Conservation (phyloP, 2,797 vertebrate species). For the Huso huso region DNA sequence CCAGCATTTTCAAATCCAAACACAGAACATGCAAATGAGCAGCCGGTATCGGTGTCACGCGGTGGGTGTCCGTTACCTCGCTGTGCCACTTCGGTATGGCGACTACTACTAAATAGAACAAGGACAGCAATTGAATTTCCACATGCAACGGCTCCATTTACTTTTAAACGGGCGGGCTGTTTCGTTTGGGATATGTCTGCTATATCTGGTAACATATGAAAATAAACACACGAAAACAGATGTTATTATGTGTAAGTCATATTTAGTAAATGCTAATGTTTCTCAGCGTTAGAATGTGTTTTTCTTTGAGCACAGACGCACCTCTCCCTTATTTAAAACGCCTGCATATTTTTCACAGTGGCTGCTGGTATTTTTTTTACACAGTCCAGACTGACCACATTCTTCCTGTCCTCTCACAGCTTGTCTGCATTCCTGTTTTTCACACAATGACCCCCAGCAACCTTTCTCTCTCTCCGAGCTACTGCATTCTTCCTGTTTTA, state of each 20-base stretch:
- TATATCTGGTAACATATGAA: too few relatives aligned
- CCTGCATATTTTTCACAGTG: conserved; percentile 9
- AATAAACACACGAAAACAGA: not conserved
- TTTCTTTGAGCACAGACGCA: conserved; percentile 19
- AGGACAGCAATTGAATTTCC: too few relatives aligned
- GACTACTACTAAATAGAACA: too few relatives aligned
- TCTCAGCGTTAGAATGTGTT: not conserved
- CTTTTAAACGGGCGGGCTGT: too few relatives aligned
- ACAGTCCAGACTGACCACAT: conserved; percentile 29
- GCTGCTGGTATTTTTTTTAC: conserved; percentile 14
- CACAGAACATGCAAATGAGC: not conserved
- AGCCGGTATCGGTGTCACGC: too few relatives aligned
- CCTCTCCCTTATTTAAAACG: conserved; percentile 18
- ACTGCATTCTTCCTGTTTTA: not conserved
- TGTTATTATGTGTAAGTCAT: not conserved
- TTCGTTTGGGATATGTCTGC: too few relatives aligned
- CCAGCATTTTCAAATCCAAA: conserved; percentile 16
- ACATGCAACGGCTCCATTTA: too few relatives aligned
- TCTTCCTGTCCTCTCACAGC: conserved; percentile 20
- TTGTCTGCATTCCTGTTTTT: conserved; percentile 25
- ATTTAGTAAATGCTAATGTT: not conserved
- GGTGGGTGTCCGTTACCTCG: too few relatives aligned
- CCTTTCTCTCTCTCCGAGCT: too few relatives aligned
- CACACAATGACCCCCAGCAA: conserved; percentile 18
- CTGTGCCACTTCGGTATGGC: too few relatives aligned